Evolutionary conservation across 1,140 invertebrate species (phyloP).

Genomic region (Lordiphosa mommai): DNA sequence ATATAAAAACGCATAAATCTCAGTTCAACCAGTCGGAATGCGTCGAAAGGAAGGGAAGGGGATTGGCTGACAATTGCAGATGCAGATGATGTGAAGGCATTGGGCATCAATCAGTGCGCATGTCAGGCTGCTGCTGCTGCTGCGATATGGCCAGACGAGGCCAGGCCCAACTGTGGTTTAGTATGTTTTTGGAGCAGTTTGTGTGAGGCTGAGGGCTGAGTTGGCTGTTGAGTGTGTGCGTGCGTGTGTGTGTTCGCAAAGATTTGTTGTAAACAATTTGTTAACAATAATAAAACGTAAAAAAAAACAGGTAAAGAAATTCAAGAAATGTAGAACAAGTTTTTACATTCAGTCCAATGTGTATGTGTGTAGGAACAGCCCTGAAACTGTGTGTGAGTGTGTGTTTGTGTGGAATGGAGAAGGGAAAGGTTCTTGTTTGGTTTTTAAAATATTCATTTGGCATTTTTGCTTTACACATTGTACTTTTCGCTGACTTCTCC

Average conservation of each 20-base stretch:
- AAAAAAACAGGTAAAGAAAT: background rate
- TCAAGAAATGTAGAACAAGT: too few species aligned
- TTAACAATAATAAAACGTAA: background rate
- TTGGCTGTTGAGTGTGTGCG: background rate
- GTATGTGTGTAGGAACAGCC: too few species aligned
- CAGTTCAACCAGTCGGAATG: too few species aligned
- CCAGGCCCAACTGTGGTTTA: conserved; percentile 9
- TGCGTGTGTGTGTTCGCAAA: background rate
- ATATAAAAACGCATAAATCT: too few species aligned
- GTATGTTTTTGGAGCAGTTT: conserved; percentile 53
- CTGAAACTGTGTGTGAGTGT: background rate
- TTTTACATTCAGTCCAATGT: too few species aligned
- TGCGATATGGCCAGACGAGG: background rate
- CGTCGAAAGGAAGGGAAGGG: background rate
- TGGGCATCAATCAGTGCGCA: conserved; percentile 48
- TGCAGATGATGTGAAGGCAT: conserved; percentile 16
- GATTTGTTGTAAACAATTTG: conserved; percentile 19
- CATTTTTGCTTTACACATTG: conserved; percentile 1
- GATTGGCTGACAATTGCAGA: background rate
- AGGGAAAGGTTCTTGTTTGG: conserved; percentile 11
- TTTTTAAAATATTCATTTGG: conserved; percentile 38
- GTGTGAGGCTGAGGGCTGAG: conserved; percentile 41
- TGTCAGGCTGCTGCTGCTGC: conserved; percentile 26
- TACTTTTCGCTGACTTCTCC: conserved; percentile 17
- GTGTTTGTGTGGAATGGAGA: background rate